phyloP scores from a whole-genome alignment of 2,113 vertebrate genomes.

The Mionectes macconnelli region DNA sequence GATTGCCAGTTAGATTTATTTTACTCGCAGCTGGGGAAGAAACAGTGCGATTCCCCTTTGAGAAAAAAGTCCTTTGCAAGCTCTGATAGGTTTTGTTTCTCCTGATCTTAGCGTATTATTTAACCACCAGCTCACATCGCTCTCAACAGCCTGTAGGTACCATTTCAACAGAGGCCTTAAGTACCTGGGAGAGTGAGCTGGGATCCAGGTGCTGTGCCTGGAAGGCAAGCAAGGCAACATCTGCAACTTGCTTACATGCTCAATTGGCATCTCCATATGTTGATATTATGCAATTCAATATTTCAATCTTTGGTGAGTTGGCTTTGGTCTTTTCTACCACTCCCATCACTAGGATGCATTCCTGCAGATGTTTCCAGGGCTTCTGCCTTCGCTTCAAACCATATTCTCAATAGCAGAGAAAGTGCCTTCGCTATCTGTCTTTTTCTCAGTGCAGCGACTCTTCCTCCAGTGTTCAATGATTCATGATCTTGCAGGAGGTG shows the following conservation, averaged over 20 bases:
- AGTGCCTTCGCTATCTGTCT: not conserved
- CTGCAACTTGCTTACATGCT: not conserved
- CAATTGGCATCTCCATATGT: not conserved
- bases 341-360: not conserved
- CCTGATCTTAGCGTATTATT: not conserved
- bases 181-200: not conserved
- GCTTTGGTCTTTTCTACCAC: not conserved
- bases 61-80: not conserved
- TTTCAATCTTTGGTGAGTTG: not conserved
- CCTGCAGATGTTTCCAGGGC: not conserved
- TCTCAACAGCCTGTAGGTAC: not conserved
- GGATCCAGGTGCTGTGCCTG: not conserved
- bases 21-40: not conserved
- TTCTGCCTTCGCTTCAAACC: not conserved
- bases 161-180: not conserved
- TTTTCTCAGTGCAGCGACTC: not conserved
- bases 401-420: not conserved
- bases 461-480: conserved; percentile 14
- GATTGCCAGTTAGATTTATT: not conserved
- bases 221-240: not conserved
- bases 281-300: conserved; percentile 7
- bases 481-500: conserved; percentile 11
- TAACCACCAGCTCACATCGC: not conserved
- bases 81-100: not conserved
- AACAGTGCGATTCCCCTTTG: not conserved